These are phyloP conservation scores for Notolabrus celidotus DNA, from an alignment of 2,797 vertebrate species.

Conservation along the genomic window DNA sequence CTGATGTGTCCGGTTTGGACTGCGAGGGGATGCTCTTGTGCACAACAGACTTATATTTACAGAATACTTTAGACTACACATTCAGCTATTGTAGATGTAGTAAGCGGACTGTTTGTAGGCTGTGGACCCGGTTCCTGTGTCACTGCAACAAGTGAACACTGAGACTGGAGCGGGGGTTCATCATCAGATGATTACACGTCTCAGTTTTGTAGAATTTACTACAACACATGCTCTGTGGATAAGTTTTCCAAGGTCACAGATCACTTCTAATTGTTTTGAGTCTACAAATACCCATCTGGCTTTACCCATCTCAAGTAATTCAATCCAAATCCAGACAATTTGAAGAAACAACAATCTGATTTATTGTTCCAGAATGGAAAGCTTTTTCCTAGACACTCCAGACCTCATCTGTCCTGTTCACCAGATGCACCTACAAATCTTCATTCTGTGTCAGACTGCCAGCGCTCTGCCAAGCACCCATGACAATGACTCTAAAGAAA, in stretches of 20 bases:
- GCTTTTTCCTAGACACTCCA: conserved; percentile 41
- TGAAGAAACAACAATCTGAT: conserved; percentile 18
- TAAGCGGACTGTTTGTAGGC: neutral
- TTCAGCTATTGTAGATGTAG: neutral
- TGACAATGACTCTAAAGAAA: conserved; percentile 80
- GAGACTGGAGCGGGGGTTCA: neutral
- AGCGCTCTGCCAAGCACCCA: conserved; percentile 50
- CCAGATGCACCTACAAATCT: conserved; percentile 83
- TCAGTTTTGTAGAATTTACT: neutral
- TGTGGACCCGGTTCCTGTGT: conserved; percentile 24
- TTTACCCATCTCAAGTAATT: neutral
- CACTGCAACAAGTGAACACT: conserved; percentile 69
- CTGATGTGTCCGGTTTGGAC: conserved; percentile 35
- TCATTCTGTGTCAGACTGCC: conserved; percentile 62
- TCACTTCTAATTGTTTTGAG: conserved; percentile 5
- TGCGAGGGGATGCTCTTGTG: conserved; percentile 5
- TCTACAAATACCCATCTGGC: neutral
- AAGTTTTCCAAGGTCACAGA: neutral
- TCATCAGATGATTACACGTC: neutral
- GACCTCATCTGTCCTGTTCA: conserved; percentile 70
- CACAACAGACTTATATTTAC: neutral
- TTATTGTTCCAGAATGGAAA: conserved; percentile 51
- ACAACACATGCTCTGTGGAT: neutral
- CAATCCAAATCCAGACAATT: neutral
- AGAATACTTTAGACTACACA: neutral